phyloP scores from a whole-genome alignment of 2,888 invertebrate species.

The Cylloceria caligata region DNA sequence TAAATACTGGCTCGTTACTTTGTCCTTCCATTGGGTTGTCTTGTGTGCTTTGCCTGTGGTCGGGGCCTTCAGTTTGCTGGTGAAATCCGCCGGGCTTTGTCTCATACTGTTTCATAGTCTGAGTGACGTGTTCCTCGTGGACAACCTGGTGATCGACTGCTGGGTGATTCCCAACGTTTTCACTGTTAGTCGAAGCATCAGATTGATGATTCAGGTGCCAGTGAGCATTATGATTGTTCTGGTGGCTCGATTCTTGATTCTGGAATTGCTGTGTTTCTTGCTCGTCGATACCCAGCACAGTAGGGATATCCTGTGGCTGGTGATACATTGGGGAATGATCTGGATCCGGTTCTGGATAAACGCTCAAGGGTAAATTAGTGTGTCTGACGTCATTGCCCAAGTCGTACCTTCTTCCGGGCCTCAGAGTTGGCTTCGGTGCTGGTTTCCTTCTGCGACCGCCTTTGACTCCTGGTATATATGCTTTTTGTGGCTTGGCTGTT shows the following conservation, averaged over 20 bases:
- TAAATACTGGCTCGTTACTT: conserved; percentile 12
- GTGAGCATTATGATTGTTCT: conserved; percentile 34
- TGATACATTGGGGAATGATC: too few relatives aligned
- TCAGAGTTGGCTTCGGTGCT: conserved; percentile 72
- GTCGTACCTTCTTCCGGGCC: conserved; percentile 48
- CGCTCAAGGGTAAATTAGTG: too few relatives aligned
- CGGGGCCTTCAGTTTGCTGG: neutral
- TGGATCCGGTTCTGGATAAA: neutral
- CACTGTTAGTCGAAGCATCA: conserved; percentile 72
- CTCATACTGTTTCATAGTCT: neutral
- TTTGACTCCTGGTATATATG: conserved; percentile 24
- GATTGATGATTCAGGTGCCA: conserved; percentile 76
- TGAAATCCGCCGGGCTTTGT: neutral
- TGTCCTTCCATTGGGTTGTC: conserved; percentile 16
- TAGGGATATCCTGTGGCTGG: conserved; percentile 21
- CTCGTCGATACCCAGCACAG: conserved; percentile 54
- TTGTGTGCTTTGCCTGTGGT: neutral
- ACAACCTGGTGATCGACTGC: neutral
- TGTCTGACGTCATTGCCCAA: conserved; percentile 18
- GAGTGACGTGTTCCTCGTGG: neutral
- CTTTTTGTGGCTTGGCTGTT: conserved; percentile 31
- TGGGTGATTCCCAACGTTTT: conserved; percentile 46
- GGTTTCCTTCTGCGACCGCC: conserved; percentile 64
- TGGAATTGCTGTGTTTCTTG: neutral
- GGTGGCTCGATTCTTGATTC: conserved; percentile 8